A percentile compares a stretch with the other conserved stretches of the same genome.
Evolutionary conservation across 2,797 vertebrate genomes (phyloP).

Genomic region (Ispidina picta): DNA sequence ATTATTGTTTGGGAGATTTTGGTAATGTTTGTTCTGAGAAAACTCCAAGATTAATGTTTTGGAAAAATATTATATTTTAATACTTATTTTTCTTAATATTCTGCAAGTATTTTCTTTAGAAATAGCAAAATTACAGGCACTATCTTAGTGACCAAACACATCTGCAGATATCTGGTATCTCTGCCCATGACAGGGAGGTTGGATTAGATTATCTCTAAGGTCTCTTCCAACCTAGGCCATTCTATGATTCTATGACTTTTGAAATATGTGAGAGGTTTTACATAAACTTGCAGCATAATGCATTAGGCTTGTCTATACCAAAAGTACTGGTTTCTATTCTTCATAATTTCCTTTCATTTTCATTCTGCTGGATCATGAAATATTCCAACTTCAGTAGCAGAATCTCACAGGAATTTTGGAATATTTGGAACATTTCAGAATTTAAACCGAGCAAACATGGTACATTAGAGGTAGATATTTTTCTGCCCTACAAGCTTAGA

Average conservation of each 20-base stretch:
- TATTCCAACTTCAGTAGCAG: neutral
- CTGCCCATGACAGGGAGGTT: too few species aligned
- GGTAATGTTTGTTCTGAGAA: neutral
- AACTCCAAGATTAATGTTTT: neutral
- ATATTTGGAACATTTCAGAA: neutral
- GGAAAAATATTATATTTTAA: neutral
- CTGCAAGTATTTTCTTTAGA: neutral
- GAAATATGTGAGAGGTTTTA: neutral
- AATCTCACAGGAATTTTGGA: neutral
- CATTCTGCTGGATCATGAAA: neutral
- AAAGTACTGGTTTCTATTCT: neutral
- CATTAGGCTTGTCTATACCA: rapidly evolving
- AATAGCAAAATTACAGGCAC: neutral
- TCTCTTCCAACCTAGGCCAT: too few species aligned
- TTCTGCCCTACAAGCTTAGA: neutral
- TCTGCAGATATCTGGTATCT: neutral
- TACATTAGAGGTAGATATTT: neutral
- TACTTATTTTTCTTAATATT: neutral
- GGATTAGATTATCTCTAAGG: too few species aligned
- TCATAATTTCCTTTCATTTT: neutral
- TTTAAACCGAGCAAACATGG: rapidly evolving
- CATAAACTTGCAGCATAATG: neutral
- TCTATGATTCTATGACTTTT: neutral
- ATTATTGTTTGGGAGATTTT: neutral
- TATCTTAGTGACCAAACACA: neutral